These are phyloP conservation scores for Drosophila fulvimacula DNA, from an alignment of 2,888 invertebrate genomes.

Conservation along the genomic window DNA sequence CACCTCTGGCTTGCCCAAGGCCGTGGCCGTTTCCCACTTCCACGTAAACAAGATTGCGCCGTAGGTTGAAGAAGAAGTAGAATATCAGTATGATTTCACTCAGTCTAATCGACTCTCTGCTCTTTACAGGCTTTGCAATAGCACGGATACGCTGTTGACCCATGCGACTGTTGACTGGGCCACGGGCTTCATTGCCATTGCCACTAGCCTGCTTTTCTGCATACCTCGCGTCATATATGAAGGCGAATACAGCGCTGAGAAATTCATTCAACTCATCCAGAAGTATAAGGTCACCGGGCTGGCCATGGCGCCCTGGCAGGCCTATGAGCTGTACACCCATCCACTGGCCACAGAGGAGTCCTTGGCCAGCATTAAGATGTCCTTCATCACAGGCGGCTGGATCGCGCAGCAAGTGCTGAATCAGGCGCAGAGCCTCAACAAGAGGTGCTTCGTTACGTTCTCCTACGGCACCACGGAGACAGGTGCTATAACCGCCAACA, in stretches of 20 bases:
- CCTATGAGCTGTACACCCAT: constrained; percentile 48
- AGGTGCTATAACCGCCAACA: constrained; percentile 43
- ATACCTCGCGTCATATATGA: constrained; percentile 57
- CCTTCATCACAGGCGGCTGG: constrained; percentile 58
- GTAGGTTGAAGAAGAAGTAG: constrained; percentile 29
- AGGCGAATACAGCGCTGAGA: constrained; percentile 51
- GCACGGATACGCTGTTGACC: constrained; percentile 52
- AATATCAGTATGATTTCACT: too few species aligned
- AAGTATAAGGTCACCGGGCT: constrained; percentile 55
- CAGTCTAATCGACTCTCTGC: accelerated
- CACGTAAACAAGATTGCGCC: constrained; percentile 24
- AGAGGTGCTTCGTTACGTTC: constrained; percentile 32
- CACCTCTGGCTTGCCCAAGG: constrained; percentile 72
- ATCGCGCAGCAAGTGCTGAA: constrained; percentile 42
- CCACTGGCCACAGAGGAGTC: constrained; percentile 42
- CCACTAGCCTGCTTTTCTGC: constrained; percentile 35
- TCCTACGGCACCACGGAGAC: constrained; percentile 65
- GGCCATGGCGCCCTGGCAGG: constrained; percentile 60
- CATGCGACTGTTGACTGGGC: constrained; percentile 74
- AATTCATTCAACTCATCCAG: constrained; percentile 44
- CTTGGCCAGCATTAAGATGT: constrained; percentile 15
- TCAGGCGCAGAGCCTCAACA: constrained; percentile 38
- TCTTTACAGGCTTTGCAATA: constrained; percentile 35
- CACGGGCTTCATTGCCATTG: constrained; percentile 52
- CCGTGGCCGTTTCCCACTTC: constrained; percentile 61